A percentile compares a stretch with the other conserved stretches of the same genome.
Evolutionary conservation across 2,113 vertebrate species (phyloP).

Genomic region (Paramisgurnus dabryanus): DNA sequence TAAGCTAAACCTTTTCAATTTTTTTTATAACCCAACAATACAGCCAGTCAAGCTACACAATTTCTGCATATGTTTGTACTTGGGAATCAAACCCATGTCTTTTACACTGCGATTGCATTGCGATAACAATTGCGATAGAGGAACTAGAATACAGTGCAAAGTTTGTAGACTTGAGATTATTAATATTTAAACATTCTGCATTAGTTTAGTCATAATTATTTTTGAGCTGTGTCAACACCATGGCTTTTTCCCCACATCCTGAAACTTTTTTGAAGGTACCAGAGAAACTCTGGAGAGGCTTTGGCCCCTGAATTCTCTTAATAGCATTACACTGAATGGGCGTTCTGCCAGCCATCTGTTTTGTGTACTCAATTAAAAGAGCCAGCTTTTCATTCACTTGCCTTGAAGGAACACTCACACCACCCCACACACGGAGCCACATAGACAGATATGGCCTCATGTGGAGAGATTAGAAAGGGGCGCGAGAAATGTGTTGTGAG

Average conservation of each 20-base stretch:
- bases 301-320: constrained; percentile 35
- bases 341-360: constrained; percentile 50
- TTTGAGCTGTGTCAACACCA: not conserved
- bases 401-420: constrained; percentile 23
- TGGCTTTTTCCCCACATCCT: not conserved
- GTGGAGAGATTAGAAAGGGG: not conserved
- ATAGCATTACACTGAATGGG: constrained; percentile 45
- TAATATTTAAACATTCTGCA: not conserved
- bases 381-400: constrained; percentile 41
- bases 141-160: too few relatives aligned
- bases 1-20: constrained; percentile 55
- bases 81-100: too few relatives aligned
- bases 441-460: constrained; percentile 1
- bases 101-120: too few relatives aligned
- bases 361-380: constrained; percentile 54
- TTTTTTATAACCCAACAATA: not conserved
- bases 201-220: not conserved
- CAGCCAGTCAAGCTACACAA: not conserved
- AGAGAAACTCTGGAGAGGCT: constrained; percentile 19
- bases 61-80: too few relatives aligned
- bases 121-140: too few relatives aligned
- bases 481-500: not conserved
- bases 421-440: constrained; percentile 2
- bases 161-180: too few relatives aligned
- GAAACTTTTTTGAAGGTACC: constrained; percentile 3